These are phyloP conservation scores for Chondrosia reniformis DNA, from an alignment of 37 sponge, comb jelly and placozoan species.

Conservation along the genomic window DNA sequence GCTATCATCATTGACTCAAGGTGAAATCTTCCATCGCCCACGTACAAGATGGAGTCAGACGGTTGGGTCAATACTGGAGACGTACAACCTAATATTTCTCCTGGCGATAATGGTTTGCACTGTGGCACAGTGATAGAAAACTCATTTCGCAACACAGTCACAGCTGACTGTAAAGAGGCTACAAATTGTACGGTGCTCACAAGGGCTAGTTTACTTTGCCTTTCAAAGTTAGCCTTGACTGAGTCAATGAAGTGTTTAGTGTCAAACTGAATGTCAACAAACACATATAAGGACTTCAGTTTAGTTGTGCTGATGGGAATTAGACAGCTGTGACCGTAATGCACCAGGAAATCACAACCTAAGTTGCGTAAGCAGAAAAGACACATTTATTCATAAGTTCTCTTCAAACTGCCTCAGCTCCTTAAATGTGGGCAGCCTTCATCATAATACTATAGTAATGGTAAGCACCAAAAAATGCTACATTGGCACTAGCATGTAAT, in stretches of 20 bases:
- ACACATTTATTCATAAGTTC: no score
- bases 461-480: no score
- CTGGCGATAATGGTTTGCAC: conserved; percentile 86
- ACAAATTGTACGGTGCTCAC: conserved; percentile 96
- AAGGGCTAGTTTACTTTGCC: conserved; percentile 51
- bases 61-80: conserved; percentile 32
- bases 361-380: no score
- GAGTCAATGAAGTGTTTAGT: conserved; percentile 76
- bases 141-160: conserved; percentile 24
- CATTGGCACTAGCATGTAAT: no score
- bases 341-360: conserved; percentile 88
- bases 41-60: conserved; percentile 48
- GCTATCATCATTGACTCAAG: conserved; percentile 93
- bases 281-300: conserved; percentile 89
- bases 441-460: no score
- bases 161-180: conserved; percentile 68
- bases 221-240: conserved; percentile 60
- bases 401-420: no score
- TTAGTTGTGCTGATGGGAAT: conserved; percentile 79
- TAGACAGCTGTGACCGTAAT: conserved; percentile 95
- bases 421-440: no score
- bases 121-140: conserved; percentile 73
- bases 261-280: conserved; percentile 95
- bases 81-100: conserved; percentile 91
- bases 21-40: conserved; percentile 94